Evolutionary conservation across 2,797 vertebrate genomes (phyloP).

Genomic region (Poeciliopsis gracilis): DNA sequence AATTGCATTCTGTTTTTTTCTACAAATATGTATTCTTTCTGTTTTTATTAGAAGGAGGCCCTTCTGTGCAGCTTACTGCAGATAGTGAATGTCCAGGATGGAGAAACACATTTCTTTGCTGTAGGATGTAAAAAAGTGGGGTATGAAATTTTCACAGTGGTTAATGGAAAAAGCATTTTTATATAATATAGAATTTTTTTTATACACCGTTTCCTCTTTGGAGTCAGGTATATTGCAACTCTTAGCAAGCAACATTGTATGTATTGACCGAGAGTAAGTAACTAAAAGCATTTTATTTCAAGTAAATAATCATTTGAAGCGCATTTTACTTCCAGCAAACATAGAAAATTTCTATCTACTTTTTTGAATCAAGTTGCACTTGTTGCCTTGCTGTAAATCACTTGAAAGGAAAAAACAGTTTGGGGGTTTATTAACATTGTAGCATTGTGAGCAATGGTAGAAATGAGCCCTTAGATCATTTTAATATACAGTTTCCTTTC

Average conservation of each 20-base stretch:
- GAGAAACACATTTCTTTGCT: not conserved
- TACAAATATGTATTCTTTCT: not conserved
- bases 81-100: not conserved
- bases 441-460: not conserved
- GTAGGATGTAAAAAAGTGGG: not conserved
- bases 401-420: not conserved
- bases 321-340: not conserved
- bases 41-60: no score
- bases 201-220: not conserved
- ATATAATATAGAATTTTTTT: not conserved
- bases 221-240: not conserved
- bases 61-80: not conserved
- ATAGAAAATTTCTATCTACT: not conserved
- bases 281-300: not conserved
- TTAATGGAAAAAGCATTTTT: not conserved
- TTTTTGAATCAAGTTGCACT: not conserved
- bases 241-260: not conserved
- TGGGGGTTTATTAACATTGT: not conserved
- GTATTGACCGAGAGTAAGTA: not conserved
- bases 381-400: not conserved
- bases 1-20: not conserved
- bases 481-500: not conserved
- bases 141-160: not conserved
- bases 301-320: not conserved
- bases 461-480: not conserved